Conservation (phyloP, 2,113 vertebrate species). For the Cryptotis parvus region DNA sequence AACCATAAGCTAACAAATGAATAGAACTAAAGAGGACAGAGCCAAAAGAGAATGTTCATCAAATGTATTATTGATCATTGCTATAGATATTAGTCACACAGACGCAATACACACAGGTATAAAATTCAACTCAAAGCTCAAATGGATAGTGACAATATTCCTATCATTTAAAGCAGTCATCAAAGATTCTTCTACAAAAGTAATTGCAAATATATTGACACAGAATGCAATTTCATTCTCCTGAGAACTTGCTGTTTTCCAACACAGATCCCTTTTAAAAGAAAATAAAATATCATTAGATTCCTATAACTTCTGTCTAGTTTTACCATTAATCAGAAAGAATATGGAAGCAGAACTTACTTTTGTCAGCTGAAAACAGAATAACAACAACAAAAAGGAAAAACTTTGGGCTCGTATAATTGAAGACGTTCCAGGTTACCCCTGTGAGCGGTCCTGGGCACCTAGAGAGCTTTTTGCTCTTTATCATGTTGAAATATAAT, state of each 20-base stretch:
- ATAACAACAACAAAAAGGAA: constrained; percentile 25
- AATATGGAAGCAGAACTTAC: constrained; percentile 41
- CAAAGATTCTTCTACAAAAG: constrained; percentile 44
- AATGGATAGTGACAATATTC: neutral
- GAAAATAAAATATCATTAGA: constrained; percentile 45
- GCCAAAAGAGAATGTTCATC: neutral
- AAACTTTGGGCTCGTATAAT: neutral
- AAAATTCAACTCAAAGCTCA: constrained; percentile 26
- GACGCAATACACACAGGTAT: neutral
- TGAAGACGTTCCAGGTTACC: neutral
- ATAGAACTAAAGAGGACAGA: neutral
- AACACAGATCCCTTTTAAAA: constrained; percentile 29
- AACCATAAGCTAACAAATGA: constrained; percentile 30
- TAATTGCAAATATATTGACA: constrained; percentile 59
- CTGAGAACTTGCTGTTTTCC: constrained; percentile 52
- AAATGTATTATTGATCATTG: constrained; percentile 9
- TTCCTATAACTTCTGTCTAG: constrained; percentile 40
- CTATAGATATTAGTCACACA: neutral
- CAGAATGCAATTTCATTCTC: constrained; percentile 47
- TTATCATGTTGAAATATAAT: neutral
- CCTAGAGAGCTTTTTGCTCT: neutral
- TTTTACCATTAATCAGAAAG: constrained; percentile 67
- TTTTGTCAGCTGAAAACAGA: constrained; percentile 50
- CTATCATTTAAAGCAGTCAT: constrained; percentile 15
- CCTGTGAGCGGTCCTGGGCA: neutral